phyloP scores from a whole-genome alignment of 2,888 invertebrate genomes.

The Noctua janthina region DNA sequence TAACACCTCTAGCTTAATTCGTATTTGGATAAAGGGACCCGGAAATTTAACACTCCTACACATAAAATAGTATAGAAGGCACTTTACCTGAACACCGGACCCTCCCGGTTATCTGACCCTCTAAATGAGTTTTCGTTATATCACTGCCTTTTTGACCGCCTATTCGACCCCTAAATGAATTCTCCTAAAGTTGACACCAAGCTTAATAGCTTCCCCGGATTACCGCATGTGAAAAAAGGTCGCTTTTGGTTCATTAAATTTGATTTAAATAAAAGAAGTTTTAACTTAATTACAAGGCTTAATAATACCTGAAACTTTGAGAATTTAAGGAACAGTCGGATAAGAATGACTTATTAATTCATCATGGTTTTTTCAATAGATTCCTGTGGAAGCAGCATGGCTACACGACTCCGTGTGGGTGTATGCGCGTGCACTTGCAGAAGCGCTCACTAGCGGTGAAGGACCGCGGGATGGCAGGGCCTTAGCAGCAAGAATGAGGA shows the following conservation, averaged over 20 bases:
- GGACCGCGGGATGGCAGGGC: slow-evolving; percentile 95
- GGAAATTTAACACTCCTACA: slow-evolving; percentile 31
- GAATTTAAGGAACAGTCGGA: neutral
- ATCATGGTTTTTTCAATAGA: slow-evolving; percentile 85
- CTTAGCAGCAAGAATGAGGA: slow-evolving; percentile 94
- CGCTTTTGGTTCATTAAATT: slow-evolving; percentile 52
- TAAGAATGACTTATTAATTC: neutral
- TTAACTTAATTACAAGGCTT: slow-evolving; percentile 23
- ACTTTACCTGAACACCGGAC: slow-evolving; percentile 60
- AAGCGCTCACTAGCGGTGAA: slow-evolving; percentile 92
- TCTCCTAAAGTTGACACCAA: slow-evolving; percentile 63
- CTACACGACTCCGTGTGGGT: slow-evolving; percentile 98
- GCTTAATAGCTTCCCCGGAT: slow-evolving; percentile 57
- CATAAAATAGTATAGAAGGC: slow-evolving; percentile 35
- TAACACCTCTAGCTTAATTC: slow-evolving; percentile 36
- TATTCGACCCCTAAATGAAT: slow-evolving; percentile 65
- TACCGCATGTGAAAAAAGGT: slow-evolving; percentile 53
- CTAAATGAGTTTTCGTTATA: slow-evolving; percentile 69
- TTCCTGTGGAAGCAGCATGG: slow-evolving; percentile 97
- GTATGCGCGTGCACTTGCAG: slow-evolving; percentile 95
- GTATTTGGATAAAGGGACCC: slow-evolving; percentile 7
- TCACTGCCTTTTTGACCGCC: slow-evolving; percentile 59
- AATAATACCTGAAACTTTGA: slow-evolving; percentile 6
- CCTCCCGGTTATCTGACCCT: slow-evolving; percentile 63
- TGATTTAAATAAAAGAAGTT: slow-evolving; percentile 45